Evolutionary conservation across 1,140 invertebrate genomes (phyloP), one percentile per base, ranked within the genome.

Genomic region (Pomacea maculata): DNA sequence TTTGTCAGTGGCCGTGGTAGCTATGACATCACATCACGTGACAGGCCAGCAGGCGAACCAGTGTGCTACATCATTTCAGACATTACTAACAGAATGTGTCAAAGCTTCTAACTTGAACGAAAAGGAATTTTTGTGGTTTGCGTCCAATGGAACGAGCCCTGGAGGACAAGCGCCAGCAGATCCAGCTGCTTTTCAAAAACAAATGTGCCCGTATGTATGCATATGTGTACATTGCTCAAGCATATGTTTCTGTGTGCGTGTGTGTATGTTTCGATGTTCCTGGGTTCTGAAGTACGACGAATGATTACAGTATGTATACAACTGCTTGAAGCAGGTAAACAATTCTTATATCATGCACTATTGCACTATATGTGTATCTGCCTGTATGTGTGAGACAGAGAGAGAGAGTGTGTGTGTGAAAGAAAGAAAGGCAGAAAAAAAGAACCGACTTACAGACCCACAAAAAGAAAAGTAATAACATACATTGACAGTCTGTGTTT

Each of bases 91-190:
- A 54, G 25, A 21, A 12, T 83, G 82, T 64, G 64, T 68, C 45
- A 77, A 71, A 21, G 55, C 29, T 1, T 45, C 45, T 5, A 64
- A 70, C 12, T 34, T 83, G 14, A 12, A 34, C 19, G 25, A 65
- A 4, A 75, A 45, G 12, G 78, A 79, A 63, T 78, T 81, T 65
- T 55, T 81, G 1, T 83, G 79, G 79, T 81, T 83, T 55, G 76
- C 79, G 61, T 78, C 82, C 72, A 83, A 83, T 70, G 82, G 82
- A 15, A 83, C 82, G 25, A 83, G 82, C 65, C 17, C 34, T 14
- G 73, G 70, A 3, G 73, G 57, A 25, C 45, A 70, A 15, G 71
- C 75, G 2, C 82, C 82, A 9, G 45, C 75, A 5, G 73, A 83
- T 45, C 55, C 29, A 14, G 71, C 55, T 3, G 29, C 75, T 55